Conservation (phyloP, 2,797 vertebrate genomes). For the Diplodus puntazzo region DNA sequence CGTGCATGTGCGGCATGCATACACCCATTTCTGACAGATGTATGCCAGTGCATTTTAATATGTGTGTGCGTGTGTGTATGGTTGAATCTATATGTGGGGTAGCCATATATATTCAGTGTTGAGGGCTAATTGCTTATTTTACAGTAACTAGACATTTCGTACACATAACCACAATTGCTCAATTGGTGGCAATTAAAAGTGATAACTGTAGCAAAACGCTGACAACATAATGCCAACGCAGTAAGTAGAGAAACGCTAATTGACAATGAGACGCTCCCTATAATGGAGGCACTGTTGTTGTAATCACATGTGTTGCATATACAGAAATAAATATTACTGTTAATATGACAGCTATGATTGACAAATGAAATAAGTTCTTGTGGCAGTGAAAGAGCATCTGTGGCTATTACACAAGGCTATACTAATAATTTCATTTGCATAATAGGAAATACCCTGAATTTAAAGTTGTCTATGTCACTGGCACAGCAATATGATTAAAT, state of each 20-base stretch:
- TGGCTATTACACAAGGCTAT: conserved; percentile 2
- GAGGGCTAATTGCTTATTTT: conserved; percentile 44
- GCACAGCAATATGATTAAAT: not conserved
- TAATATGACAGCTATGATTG: not conserved
- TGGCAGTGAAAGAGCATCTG: not conserved
- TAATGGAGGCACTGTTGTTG: not conserved
- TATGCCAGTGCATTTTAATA: not conserved
- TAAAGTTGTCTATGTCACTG: not conserved
- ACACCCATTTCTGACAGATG: not conserved
- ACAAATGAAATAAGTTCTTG: conserved; percentile 2
- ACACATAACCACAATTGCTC: conserved; percentile 25
- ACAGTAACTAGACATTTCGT: conserved; percentile 16
- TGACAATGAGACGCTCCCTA: conserved; percentile 22
- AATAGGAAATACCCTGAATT: not conserved
- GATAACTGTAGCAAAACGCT: conserved; percentile 30
- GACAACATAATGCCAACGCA: conserved; percentile 1
- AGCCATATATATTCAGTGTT: conserved; percentile 14
- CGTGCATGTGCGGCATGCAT: too few species aligned
- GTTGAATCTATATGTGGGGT: not conserved
- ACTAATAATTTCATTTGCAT: not conserved
- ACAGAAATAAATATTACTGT: not conserved
- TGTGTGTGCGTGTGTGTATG: not conserved
- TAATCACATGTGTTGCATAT: not conserved
- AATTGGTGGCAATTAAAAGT: conserved; percentile 50
- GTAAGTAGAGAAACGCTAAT: conserved; percentile 6